Evolutionary conservation across 2,888 invertebrate genomes (phyloP), one percentile per base, ranked within the genome.

Genomic region (Helobdella robusta): DNA sequence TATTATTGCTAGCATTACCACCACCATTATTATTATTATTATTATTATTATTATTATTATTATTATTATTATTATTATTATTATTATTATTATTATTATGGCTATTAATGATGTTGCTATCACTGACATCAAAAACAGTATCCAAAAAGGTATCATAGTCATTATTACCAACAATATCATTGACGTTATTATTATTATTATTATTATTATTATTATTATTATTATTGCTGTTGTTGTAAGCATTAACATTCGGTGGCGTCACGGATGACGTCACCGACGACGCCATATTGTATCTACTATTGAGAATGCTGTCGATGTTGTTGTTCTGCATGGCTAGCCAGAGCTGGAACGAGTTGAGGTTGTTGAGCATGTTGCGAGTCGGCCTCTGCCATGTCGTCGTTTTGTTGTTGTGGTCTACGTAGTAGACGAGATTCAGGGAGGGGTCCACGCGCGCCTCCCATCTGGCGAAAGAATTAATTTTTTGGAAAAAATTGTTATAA

Each of bases 351-450:
- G 28, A 34, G 58, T 58, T 32, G 32, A 58, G 20, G 25, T 35
- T 20, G 58, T 58, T 58, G 58, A 58, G 32, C 34, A 58, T 32
- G 58, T 58, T 58, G 34, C 20, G 11, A 8, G 34, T 62, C 11
- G 62, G 62, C 15, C 50, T 44, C 50, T 46, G 30, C 62, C 62
- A 62, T 2, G 62, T 62, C 18, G 62, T 62, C 20, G 62, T 62
- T 32, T 46, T 3, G 8, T 54, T 64, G 64, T 64, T 56, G 56
- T 64, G 56, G 30, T 64, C 54, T 15, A 54, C 64, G n/a, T 62
- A 62, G 62, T 62, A 62, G n/a, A n/a, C n/a, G n/a, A n/a, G n/a
- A n/a, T n/a, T n/a, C n/a, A n/a, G n/a, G n/a, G n/a, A n/a, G n/a
- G n/a, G n/a, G n/a, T n/a, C n/a, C n/a, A n/a, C n/a, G n/a, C n/a